phyloP scores from a whole-genome alignment of 2,113 vertebrate species.

The Ailurus styani region DNA sequence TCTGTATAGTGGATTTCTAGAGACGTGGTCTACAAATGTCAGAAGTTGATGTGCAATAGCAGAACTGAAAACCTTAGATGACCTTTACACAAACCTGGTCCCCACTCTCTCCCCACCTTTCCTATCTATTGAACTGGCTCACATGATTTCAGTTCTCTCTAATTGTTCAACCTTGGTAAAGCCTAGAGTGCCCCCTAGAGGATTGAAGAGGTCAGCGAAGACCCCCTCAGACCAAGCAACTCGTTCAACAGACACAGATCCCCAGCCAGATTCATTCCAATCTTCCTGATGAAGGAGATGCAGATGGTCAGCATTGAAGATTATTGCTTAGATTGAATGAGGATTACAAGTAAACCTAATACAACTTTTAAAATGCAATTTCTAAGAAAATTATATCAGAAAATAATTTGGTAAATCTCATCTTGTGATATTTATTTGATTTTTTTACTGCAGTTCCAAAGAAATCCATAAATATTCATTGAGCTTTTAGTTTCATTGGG shows the following conservation, averaged over 20 bases:
- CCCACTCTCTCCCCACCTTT: too few species aligned
- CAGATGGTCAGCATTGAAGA: neutral
- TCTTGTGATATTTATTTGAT: neutral
- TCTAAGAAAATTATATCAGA: neutral
- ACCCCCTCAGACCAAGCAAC: fast-evolving
- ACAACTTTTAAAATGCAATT: neutral
- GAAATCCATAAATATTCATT: neutral
- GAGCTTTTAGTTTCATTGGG: neutral
- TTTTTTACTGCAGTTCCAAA: neutral
- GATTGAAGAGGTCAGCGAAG: neutral
- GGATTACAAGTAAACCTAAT: neutral
- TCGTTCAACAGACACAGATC: neutral
- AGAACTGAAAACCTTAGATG: neutral
- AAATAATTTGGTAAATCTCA: neutral
- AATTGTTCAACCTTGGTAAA: neutral
- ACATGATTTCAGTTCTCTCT: neutral
- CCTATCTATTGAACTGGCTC: neutral
- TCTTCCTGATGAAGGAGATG: neutral
- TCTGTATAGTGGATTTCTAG: neutral
- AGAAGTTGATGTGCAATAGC: neutral
- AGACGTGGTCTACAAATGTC: neutral
- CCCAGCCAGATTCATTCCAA: neutral
- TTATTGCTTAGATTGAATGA: neutral
- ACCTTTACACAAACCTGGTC: neutral
- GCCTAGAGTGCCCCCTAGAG: neutral